Base-by-base conservation (phyloP, 2,797 vertebrate species). In the Taenioides sp. region DNA sequence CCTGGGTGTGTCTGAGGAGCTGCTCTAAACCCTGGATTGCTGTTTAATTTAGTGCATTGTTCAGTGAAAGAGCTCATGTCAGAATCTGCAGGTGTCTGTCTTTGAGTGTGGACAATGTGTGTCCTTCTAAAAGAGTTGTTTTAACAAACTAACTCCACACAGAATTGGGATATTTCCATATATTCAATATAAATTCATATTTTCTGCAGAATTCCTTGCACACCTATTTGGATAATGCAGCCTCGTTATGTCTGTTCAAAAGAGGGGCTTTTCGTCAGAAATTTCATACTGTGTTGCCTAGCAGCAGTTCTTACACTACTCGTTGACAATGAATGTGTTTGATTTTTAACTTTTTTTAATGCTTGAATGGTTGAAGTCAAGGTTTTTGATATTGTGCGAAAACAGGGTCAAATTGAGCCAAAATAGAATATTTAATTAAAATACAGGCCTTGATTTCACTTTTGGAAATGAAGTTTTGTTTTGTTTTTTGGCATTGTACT, bases 281-380 rank as follows among this genome's bases (percentile, higher is more conserved):
- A 47, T 49, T 27, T 28, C 50, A 76, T 47, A 60, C 49, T 23
- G 57, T 64, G 73, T 80, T 82, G 71, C 73, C 67, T 73, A 70
- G 73, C 27, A 43, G 74, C 71, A 70, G 37, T 70, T 78, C 71
- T 74, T 34, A 65, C 22, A 67, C 23, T n/a, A 58, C 20, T 40
- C 63, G 73, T 70, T 71, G 71, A 73, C 77, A 59, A 61, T 74
- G 37, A 76, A 80, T 63, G 11, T 47, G 49, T 75, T 80, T 63
- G 69, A 64, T 70, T 16, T 69, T 37, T 55, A 7, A 28, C 23
- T 65, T 84, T 27, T 27, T 79, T 72, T 55, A 27, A 70, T 70
- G 60, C 34, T 14, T 2, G 58, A 58, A 20, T 27, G 4, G 37
- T 47, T 17, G 12, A 59, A 54, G 52, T 40, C 57, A 54, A 37